Conservation (phyloP, 2,797 vertebrate genomes). For the Syndactyla subalaris region DNA sequence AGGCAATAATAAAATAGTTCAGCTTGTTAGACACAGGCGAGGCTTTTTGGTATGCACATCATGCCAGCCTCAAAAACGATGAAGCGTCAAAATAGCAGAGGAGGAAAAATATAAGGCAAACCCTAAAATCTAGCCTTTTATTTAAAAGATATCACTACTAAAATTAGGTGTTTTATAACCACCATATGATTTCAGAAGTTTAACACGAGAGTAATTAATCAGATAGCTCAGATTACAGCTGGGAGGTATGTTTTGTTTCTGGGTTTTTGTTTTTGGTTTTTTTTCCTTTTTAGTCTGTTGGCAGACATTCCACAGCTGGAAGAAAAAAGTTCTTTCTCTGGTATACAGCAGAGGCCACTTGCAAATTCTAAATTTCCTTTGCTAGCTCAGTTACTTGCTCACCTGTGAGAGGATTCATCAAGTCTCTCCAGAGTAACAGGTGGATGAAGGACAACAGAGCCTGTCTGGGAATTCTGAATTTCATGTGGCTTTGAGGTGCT, state of each 20-base stretch:
- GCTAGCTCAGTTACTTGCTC: background rate
- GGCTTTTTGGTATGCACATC: constrained; percentile 31
- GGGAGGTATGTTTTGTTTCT: background rate
- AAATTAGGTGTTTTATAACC: background rate
- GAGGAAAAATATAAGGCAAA: background rate
- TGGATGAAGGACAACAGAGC: background rate
- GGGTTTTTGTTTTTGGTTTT: background rate
- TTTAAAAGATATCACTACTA: background rate
- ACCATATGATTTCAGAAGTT: background rate
- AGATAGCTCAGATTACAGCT: background rate
- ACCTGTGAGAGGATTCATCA: background rate
- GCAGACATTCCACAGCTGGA: background rate
- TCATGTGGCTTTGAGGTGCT: fast-evolving
- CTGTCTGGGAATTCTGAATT: background rate
- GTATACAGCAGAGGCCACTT: background rate
- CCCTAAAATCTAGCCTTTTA: background rate
- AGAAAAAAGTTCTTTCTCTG: background rate
- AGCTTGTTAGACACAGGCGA: constrained; percentile 1
- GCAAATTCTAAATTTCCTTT: background rate
- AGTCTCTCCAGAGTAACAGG: background rate
- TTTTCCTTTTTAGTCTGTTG: background rate
- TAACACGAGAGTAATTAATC: background rate
- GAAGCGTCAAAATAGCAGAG: background rate
- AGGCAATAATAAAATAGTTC: constrained; percentile 25
- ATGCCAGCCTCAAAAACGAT: background rate